Percentiles rank a stretch among this genome's conserved stretches.
Evolutionary conservation across 2,113 vertebrate genomes (phyloP).

Genomic region (Plotosus lineatus): DNA sequence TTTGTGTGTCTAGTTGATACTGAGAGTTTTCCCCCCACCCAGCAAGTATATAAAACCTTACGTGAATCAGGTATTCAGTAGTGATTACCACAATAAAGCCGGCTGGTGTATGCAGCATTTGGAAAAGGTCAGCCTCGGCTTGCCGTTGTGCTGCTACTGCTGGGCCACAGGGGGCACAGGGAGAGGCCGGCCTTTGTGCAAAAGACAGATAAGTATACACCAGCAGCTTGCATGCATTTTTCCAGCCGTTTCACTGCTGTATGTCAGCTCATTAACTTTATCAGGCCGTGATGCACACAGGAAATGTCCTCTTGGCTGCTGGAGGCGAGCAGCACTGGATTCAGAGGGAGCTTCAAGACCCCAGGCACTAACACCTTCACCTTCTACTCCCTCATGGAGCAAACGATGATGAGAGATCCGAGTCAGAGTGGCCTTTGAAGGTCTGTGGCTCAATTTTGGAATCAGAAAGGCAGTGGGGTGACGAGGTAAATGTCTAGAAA

Average conservation of each 20-base stretch:
- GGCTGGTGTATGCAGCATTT: slow-evolving; percentile 42
- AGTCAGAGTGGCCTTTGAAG: slow-evolving; percentile 19
- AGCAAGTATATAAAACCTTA: slow-evolving; percentile 28
- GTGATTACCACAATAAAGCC: slow-evolving; percentile 39
- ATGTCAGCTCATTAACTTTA: slow-evolving; percentile 53
- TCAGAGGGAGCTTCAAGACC: slow-evolving; percentile 15
- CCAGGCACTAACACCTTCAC: slow-evolving; percentile 25
- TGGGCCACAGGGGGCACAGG: slow-evolving; percentile 38
- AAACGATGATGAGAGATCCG: slow-evolving; percentile 25
- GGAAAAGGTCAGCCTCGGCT: slow-evolving; percentile 49
- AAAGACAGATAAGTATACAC: slow-evolving; percentile 45
- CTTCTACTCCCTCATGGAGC: slow-evolving; percentile 8
- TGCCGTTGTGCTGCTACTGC: slow-evolving; percentile 42
- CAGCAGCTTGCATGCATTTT: slow-evolving; percentile 40
- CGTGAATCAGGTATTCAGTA: slow-evolving; percentile 19
- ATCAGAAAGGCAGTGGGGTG: slow-evolving; percentile 12
- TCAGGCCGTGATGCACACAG: slow-evolving; percentile 34
- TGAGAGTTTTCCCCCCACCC: neutral
- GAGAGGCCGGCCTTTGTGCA: slow-evolving; percentile 52
- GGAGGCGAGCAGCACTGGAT: slow-evolving; percentile 11
- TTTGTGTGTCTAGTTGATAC: slow-evolving; percentile 6
- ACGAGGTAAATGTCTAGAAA: slow-evolving; percentile 13
- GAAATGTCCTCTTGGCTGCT: slow-evolving; percentile 36
- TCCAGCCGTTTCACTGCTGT: slow-evolving; percentile 36
- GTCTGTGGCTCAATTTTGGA: slow-evolving; percentile 6